Evolutionary conservation across 2,797 vertebrate species (phyloP), one percentile per base, ranked within the genome.

Genomic region (Lepilemur septentrionalis): DNA sequence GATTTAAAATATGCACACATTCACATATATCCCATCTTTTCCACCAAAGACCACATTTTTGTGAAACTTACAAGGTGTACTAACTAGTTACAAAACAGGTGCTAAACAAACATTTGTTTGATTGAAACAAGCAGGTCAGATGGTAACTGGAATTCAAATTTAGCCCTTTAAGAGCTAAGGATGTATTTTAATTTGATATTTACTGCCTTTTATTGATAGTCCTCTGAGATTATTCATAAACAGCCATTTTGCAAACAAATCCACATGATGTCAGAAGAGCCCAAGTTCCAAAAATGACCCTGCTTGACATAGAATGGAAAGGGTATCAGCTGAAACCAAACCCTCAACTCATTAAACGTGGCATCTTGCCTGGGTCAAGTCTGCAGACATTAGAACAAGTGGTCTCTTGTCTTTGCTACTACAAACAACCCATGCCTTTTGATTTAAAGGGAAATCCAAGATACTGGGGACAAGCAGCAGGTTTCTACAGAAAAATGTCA

Each of bases 161-260:
- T 78, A 92, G 93, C 52, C 89, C 70, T 92, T 84, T 23, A 81
- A 52, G 25, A 91, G 43, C 59, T 32, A 72, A 84, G 59, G 41
- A 46, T 79, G 38, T 72, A 94, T 94, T 90, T 90, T 83, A 63
- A 91, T 87, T 80, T 85, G 88, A 14, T 95, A 94, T 90, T 94
- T 96, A 87, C 22, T 90, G 50, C 10, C 55, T 72, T 90, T 80
- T 96, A 91, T 92, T 88, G 67, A 72, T 32, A 78, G 46, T 55
- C 65, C 22, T 38, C 78, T 59, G 14, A 76, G 76, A 72, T 87
- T 61, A 75, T 67, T 65, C 43, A 76, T 14, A 91, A 63, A 84
- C 32, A 38, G 32, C 6, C 46, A 46, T 57, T 94, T 79, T 52
- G 43, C 38, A 94, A 70, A 93, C 23, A 86, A 5, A 67, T 35